Evolutionary conservation across 1,140 invertebrate species (phyloP), one percentile per base, ranked within the genome.

Genomic region (Steinernema khuongi): DNA sequence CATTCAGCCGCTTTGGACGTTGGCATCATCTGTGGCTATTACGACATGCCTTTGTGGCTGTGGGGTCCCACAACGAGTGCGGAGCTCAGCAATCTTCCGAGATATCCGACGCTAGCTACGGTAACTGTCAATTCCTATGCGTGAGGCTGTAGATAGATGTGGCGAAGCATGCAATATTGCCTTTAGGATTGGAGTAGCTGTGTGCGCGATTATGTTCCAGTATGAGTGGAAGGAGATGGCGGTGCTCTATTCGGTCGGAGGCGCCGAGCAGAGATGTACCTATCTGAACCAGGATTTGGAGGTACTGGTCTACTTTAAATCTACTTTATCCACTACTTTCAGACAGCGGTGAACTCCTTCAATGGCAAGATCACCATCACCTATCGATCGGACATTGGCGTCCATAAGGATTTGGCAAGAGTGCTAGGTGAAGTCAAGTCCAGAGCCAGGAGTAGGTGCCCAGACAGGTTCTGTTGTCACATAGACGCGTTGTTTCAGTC

Each of bases 401-500:
- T 60, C 7, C 50, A 22, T 22, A 60, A 60, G 4, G 19, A 60
- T 22, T 22, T 60, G 7, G 26, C 4, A 4, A 60, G 22, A 7
- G 50, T 60, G 7, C 7, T 60, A 4, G 50, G 2, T 26, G 7
- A 60, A 60, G 50, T 60, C 50, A 60, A 60, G 19, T n/a, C 7
- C 4, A 7, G 50, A 26, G 7, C 50, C 4, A 60, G 50, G 26
- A 60, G 50, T 60, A 22, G 19, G 50, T 60, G 14, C 4, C 19
- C 11, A 26, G 7, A 41, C n/a, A 41, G n/a, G n/a, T 41, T 41
- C n/a, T 7, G 36, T 41, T 41, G 26, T 22, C 11, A 2, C 26
- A 60, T 14, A 60, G 11, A 50, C 17, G 33, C 66, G 1, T 50
- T 22, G 4, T 78, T 69, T 29, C 31, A 78, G 77, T 79, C 18